Evolutionary conservation across 2,888 invertebrate species (phyloP).

Genomic region (Glaucopsyche alexis): DNA sequence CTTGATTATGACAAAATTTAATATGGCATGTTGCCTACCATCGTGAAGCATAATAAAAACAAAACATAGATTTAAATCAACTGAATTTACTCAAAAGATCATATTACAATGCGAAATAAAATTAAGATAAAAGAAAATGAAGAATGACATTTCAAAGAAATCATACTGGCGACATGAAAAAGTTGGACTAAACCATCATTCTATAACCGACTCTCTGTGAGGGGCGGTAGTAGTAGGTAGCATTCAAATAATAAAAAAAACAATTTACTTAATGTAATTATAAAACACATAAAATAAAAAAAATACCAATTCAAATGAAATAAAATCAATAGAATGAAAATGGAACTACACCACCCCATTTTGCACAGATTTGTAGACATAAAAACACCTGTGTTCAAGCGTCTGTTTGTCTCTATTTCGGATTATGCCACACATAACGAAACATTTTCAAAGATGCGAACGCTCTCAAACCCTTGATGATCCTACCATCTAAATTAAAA

Average conservation of each 20-base stretch:
- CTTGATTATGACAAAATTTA: no score
- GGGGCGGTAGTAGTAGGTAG: background rate
- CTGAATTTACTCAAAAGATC: constrained; percentile 57
- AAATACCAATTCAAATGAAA: background rate
- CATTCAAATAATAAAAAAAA: background rate
- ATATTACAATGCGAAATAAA: constrained; percentile 52
- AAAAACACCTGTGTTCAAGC: background rate
- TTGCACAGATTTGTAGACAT: background rate
- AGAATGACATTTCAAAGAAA: constrained; percentile 28
- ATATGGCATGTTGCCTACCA: background rate
- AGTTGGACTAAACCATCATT: constrained; percentile 16
- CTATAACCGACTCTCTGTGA: background rate
- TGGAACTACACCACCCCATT: background rate
- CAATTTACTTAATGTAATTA: background rate
- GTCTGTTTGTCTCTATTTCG: background rate
- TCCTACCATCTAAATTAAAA: constrained; percentile 16
- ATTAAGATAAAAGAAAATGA: constrained; percentile 42
- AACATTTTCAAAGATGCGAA: constrained; percentile 14
- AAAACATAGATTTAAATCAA: constrained; percentile 57
- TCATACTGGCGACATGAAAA: constrained; percentile 8
- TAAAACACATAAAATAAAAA: no score
- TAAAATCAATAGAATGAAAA: background rate
- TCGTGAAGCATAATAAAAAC: constrained; percentile 39
- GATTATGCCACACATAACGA: background rate
- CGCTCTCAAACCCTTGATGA: constrained; percentile 10